These are phyloP conservation scores for Muschampia plurimacula DNA, from an alignment of 2,888 invertebrate genomes.

Conservation along the genomic window DNA sequence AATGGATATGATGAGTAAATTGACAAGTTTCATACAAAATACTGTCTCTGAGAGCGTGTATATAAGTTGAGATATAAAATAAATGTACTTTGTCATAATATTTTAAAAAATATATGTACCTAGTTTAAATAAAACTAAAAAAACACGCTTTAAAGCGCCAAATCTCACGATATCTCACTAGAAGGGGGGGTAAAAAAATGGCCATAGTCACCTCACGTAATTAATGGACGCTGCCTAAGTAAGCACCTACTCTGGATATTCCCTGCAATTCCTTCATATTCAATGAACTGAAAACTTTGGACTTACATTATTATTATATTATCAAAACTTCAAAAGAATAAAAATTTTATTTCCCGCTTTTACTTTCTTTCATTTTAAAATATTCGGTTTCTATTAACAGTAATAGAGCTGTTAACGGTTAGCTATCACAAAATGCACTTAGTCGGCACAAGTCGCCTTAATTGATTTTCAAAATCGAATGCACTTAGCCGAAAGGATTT, in stretches of 20 bases:
- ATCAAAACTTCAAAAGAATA: no score
- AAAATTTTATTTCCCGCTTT: background rate
- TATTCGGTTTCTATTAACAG: slow-evolving; percentile 14
- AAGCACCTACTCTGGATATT: no score
- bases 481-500: slow-evolving; percentile 29
- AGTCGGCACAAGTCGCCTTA: slow-evolving; percentile 13
- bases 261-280: no score
- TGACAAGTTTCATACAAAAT: slow-evolving; percentile 35
- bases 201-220: no score
- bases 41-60: slow-evolving; percentile 33
- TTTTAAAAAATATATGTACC: slow-evolving; percentile 23
- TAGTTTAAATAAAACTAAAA: no score
- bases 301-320: background rate
- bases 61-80: slow-evolving; percentile 42
- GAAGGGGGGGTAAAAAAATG: no score
- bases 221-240: no score
- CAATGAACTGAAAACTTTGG: background rate
- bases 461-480: slow-evolving; percentile 32
- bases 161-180: no score
- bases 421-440: slow-evolving; percentile 19
- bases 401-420: background rate
- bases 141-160: no score
- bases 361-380: background rate
- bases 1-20: slow-evolving; percentile 30
- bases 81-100: slow-evolving; percentile 54